These are phyloP conservation scores for Archilochus colubris DNA, from an alignment of 2,113 vertebrate species.

Conservation along the genomic window DNA sequence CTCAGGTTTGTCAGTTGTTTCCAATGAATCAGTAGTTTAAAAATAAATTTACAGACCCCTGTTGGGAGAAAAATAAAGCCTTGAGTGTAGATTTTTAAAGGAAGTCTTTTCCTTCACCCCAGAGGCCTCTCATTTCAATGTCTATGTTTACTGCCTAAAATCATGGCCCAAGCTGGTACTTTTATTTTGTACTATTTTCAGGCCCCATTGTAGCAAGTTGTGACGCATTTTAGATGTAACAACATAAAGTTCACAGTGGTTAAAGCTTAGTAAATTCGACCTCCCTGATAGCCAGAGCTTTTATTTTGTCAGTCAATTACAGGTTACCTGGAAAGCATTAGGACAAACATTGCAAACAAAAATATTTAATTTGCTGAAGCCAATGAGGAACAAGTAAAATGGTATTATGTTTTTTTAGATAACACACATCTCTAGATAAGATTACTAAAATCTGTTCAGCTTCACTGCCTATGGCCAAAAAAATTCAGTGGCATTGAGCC, in stretches of 20 bases:
- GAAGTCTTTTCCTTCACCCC: not conserved
- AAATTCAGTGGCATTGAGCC: not conserved
- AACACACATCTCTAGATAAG: not conserved
- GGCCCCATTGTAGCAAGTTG: not conserved
- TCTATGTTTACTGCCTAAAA: not conserved
- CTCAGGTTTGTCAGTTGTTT: not conserved
- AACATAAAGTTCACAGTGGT: not conserved
- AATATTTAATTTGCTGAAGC: constrained; percentile 27
- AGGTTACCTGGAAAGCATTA: not conserved
- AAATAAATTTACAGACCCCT: not conserved
- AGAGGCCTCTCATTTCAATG: not conserved
- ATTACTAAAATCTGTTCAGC: not conserved
- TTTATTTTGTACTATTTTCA: constrained; percentile 5
- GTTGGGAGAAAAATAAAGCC: not conserved
- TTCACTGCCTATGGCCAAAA: not conserved
- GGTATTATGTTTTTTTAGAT: not conserved
- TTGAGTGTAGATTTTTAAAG: not conserved
- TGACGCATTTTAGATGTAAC: constrained; percentile 17
- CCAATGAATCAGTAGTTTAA: constrained; percentile 5
- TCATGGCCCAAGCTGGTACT: not conserved
- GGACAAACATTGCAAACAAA: not conserved
- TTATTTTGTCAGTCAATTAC: not conserved
- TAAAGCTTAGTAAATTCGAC: not conserved
- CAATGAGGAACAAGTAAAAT: not conserved
- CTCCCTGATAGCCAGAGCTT: not conserved